Conservation (phyloP, 2,888 invertebrate species). For the Drosophila diplacantha region DNA sequence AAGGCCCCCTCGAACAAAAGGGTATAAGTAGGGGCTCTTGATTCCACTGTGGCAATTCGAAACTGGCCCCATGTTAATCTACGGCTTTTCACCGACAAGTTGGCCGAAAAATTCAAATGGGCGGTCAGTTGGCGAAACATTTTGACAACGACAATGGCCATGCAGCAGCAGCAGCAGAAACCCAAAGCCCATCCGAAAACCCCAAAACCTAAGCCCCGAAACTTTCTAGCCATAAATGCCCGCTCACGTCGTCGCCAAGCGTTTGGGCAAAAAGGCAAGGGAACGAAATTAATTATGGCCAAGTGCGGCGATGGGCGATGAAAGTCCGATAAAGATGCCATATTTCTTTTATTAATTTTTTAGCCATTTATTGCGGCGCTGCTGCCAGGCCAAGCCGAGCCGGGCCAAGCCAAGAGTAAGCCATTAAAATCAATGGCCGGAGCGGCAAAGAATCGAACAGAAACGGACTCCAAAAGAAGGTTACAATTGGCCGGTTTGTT, state of each 20-base stretch:
- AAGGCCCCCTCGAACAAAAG: not conserved
- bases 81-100: slow-evolving; percentile 25
- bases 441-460: slow-evolving; percentile 39
- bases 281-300: slow-evolving; percentile 63
- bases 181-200: slow-evolving; percentile 27
- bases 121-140: slow-evolving; percentile 64
- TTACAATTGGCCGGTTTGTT: slow-evolving; percentile 52
- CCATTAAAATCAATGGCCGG: slow-evolving; percentile 65
- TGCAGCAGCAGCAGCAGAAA: slow-evolving; percentile 16
- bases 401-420: slow-evolving; percentile 33
- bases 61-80: slow-evolving; percentile 28
- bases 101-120: slow-evolving; percentile 47
- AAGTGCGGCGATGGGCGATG: slow-evolving; percentile 63
- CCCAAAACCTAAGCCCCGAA: slow-evolving; percentile 27
- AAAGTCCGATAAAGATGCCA: slow-evolving; percentile 60
- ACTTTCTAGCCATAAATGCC: slow-evolving; percentile 65
- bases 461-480: slow-evolving; percentile 38
- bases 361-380: slow-evolving; percentile 22
- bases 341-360: slow-evolving; percentile 58
- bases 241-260: slow-evolving; percentile 48
- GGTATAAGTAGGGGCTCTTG: not conserved
- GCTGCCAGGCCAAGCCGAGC: slow-evolving; percentile 1
- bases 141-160: slow-evolving; percentile 47
- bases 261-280: slow-evolving; percentile 41
- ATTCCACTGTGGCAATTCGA: slow-evolving; percentile 17